Base-by-base conservation (phyloP, 2,113 vertebrate genomes). In the Glaucomys volans region DNA sequence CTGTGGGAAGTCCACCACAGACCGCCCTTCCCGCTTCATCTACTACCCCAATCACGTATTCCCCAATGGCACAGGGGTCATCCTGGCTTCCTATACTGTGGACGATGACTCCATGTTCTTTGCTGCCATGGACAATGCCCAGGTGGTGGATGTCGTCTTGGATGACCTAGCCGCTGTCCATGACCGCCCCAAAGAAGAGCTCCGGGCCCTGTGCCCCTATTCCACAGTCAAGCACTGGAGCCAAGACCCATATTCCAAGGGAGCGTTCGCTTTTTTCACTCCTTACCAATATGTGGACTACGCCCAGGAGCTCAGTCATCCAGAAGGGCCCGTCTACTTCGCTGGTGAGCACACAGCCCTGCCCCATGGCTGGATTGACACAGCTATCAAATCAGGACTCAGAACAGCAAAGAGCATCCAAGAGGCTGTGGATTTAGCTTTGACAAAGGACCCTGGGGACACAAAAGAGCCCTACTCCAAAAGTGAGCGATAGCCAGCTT, bases 331-430 rank as follows among this genome's bases (percentile, higher is more conserved):
- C n/a, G 92, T 99, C 14, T 95, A 99, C 88, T 99, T 99, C 1
- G 99, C 99, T 0, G 99, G 99, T 0, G 99, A 99, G 28, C 99
- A 99, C 95, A 57, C 99, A 0, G 98, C 98, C 0, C 97, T 97
- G 10, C 99, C 99, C 0, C 99, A 99, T 0, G 99, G 96, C 42
- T 99, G 99, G 99, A 99, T 99, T 0, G 99, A 99, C 54, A 99
- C 99, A 0, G 74, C 99, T 76, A 98, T 99, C 96, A 99, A 99
- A 80, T 98, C 99, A 12, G 99, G 99, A 0, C 1, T 99, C 57
- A 98, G 98, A 93, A 99, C 99, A 0, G 99, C 98, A 0, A 95
- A 54, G 67, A 98, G 98, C 85, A 99, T 99, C 8, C 98, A 99
- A n/a, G 40, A 93, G 42, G 42, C 72, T 54, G 67, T 75, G 37